These are phyloP conservation scores for Gasteruption jaculator DNA, from an alignment of 2,888 invertebrate genomes.

Conservation along the genomic window DNA sequence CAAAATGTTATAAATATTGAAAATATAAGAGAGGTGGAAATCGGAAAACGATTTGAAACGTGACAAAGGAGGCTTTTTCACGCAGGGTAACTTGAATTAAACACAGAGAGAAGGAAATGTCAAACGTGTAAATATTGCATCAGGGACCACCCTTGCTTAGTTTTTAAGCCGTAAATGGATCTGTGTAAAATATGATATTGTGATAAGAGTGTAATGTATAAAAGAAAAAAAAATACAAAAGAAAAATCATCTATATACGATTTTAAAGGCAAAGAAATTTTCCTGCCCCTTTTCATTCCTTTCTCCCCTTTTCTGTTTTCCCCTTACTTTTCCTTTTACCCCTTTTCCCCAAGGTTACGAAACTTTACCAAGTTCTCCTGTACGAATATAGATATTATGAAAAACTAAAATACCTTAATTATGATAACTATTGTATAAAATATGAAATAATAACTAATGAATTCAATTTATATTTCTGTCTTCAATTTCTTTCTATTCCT, in stretches of 20 bases:
- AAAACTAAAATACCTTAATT: slow-evolving; percentile 50
- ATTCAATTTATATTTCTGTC: slow-evolving; percentile 44
- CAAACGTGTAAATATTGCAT: slow-evolving; percentile 36
- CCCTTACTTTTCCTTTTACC: slow-evolving; percentile 1
- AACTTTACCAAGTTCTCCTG: slow-evolving; percentile 42
- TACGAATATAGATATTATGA: slow-evolving; percentile 46
- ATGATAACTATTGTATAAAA: slow-evolving; percentile 51
- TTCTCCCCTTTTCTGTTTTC: not conserved
- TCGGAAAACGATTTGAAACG: too few species aligned
- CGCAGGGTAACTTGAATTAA: too few species aligned
- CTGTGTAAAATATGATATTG: slow-evolving; percentile 50
- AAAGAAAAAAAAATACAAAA: slow-evolving; percentile 9
- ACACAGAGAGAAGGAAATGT: too few species aligned
- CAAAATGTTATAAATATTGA: slow-evolving; percentile 20
- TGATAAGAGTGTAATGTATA: slow-evolving; percentile 48
- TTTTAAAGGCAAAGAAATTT: too few species aligned
- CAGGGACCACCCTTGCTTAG: slow-evolving; percentile 37
- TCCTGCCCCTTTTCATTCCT: too few species aligned
- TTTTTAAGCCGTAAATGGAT: slow-evolving; percentile 44
- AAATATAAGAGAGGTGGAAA: too few species aligned
- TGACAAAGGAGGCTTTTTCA: too few species aligned
- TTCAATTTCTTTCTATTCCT: slow-evolving; percentile 6
- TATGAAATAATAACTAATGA: slow-evolving; percentile 51
- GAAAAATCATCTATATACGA: slow-evolving; percentile 11
- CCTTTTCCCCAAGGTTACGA: too few species aligned